A percentile compares a stretch with the other conserved stretches of the same genome.
Conservation (phyloP, 2,888 invertebrate species). For the Drosophila incognita region DNA sequence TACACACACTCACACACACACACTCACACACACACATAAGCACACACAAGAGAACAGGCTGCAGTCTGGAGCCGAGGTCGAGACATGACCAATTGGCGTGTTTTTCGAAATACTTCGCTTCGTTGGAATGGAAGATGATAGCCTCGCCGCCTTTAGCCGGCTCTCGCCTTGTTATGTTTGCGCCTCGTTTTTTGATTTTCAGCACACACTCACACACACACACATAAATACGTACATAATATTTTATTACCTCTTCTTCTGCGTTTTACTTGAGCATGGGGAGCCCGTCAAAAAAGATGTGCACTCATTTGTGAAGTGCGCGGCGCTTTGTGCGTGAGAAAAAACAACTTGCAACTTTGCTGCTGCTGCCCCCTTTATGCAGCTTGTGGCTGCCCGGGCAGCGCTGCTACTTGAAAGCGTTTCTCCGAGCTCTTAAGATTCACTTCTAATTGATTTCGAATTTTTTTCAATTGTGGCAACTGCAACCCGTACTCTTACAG, state of each 20-base stretch:
- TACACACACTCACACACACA: constrained; percentile 37
- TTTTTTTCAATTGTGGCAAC: constrained; percentile 63
- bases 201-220: constrained; percentile 18
- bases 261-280: not conserved
- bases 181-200: constrained; percentile 44
- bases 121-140: constrained; percentile 73
- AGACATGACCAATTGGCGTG: constrained; percentile 79
- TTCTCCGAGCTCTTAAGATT: constrained; percentile 63
- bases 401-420: constrained; percentile 70
- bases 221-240: constrained; percentile 7
- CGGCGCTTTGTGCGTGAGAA: constrained; percentile 67
- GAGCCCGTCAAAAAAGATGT: constrained; percentile 67
- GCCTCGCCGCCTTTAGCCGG: constrained; percentile 43
- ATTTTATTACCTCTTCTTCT: constrained; percentile 58
- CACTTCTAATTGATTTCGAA: constrained; percentile 72
- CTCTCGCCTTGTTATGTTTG: constrained; percentile 57
- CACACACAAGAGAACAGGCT: constrained; percentile 1
- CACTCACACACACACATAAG: not conserved
- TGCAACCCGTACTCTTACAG: not conserved
- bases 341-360: constrained; percentile 39
- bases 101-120: constrained; percentile 70
- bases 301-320: constrained; percentile 78
- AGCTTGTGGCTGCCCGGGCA: not conserved
- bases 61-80: constrained; percentile 58
- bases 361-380: constrained; percentile 7